Evolutionary conservation across 2,888 invertebrate genomes (phyloP), one percentile per base, ranked within the genome.

Genomic region (Eristalis arbustorum): DNA sequence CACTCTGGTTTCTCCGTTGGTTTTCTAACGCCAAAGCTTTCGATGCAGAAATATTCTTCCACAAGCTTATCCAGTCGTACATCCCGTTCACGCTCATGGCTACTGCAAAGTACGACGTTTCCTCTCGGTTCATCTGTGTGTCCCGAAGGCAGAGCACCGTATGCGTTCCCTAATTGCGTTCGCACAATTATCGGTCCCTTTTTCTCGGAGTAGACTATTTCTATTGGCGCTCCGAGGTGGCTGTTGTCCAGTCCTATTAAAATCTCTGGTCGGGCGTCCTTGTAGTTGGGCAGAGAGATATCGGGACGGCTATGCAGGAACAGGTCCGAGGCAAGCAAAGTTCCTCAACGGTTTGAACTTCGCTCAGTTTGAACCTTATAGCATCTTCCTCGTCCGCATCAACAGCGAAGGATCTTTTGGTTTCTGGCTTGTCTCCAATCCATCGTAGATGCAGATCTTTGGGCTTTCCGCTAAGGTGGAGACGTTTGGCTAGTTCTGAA

Each of bases 21-120:
- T 23, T 85, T 57, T 62, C 80, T 74, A 3, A 83, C 83, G 69
- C 87, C 88, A 69, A 73, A 88, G n/a, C 68, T 73, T n/a, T 62
- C 66, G 25, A 31, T 31, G 56, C 56, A 56, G 34, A 69, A 57
- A 22, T 69, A 57, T 13, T 63, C 49, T 18, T 69, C 57, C 3
- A 69, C 57, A 10, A 56, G 6, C 18, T n/a, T 22, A 31, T 73
- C 63, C 28, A 49, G 8, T 37, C 49, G 63, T 8, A 0, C 22
- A 31, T 71, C 40, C 25, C 49, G 37, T 66, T 59, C 40, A 8
- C 34, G 31, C 13, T 14, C n/a, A 64, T 42, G n/a, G 62, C 2
- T 74, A 42, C 40, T 62, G 61, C 37, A 57, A 13, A 61, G 61
- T 56, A 73, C 49, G 25, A 69, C 10, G 14, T 34, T 59, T 64